Evolutionary conservation across 2,888 invertebrate genomes (phyloP).

Genomic region (Nesidiocoris tenuis): DNA sequence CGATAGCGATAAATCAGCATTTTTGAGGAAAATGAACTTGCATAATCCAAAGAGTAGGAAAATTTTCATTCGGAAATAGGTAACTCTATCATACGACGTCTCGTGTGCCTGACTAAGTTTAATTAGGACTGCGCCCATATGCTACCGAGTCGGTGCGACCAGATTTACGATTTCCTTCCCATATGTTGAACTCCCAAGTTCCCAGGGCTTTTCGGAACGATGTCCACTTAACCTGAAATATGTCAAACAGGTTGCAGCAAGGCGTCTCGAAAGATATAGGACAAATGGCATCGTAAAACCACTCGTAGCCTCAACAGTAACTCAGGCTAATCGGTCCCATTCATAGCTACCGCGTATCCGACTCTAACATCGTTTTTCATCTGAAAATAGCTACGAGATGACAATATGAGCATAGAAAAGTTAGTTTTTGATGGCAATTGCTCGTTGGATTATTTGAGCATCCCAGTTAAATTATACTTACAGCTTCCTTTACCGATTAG

Average conservation of each 20-base stretch:
- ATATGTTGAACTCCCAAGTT: slow-evolving; percentile 8
- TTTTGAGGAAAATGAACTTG: too few relatives aligned
- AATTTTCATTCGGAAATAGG: too few relatives aligned
- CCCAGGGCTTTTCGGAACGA: slow-evolving; percentile 29
- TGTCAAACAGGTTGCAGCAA: slow-evolving; percentile 35
- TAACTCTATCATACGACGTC: too few relatives aligned
- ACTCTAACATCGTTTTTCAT: background rate
- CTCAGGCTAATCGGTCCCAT: slow-evolving; percentile 20
- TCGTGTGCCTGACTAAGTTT: too few relatives aligned
- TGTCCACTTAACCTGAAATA: slow-evolving; percentile 43
- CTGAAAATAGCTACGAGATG: background rate
- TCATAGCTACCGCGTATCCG: slow-evolving; percentile 3
- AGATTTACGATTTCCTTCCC: slow-evolving; percentile 41
- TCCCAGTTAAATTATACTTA: too few relatives aligned
- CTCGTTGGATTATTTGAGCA: too few relatives aligned
- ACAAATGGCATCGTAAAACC: slow-evolving; percentile 40
- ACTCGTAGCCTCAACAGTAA: slow-evolving; percentile 16
- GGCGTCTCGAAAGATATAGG: slow-evolving; percentile 16
- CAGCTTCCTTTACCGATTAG: too few relatives aligned
- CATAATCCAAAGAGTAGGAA: too few relatives aligned
- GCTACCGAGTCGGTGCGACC: slow-evolving; percentile 5
- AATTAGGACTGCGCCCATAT: slow-evolving; percentile 20
- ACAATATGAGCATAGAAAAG: too few relatives aligned
- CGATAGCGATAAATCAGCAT: too few relatives aligned
- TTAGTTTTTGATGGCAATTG: too few relatives aligned